Base-by-base conservation (phyloP, 2,113 vertebrate species). In the Hepsetus odoe region DNA sequence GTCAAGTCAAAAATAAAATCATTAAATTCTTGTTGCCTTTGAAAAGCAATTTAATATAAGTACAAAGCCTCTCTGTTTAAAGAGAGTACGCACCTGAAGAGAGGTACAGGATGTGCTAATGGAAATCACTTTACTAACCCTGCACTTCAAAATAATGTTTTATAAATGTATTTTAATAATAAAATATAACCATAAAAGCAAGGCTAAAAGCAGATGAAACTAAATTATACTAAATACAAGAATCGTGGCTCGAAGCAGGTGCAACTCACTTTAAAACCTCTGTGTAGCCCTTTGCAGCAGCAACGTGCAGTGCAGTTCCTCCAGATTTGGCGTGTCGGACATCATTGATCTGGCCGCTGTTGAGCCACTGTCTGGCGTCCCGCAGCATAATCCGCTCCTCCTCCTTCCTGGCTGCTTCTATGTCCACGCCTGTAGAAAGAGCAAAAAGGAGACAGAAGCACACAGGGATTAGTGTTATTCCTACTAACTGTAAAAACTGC, bases 251-350 rank as follows among this genome's bases (percentile, higher is more conserved):
- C 18, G 5, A 49, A 20, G 6, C 6, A 20, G 18, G 46, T 1
- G 20, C 5, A 49, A 90, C 97, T 94, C 94, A 99, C 98, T 99
- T 99, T 95, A 99, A 96, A 92, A 99, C 98, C 91, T 99, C 97
- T 0, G 95, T 91, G 85, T 99, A 99, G 82, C 97, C 97, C 90
- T 99, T 99, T 5, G 98, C 98, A 11, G 97, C 98, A 24, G 98
- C 96, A 14, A 99, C 98, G 3, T 99, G 98, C 71, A 99, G 95
- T 0, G 98, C 97, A 44, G 98, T 99, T 14, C 98, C 98, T 73
- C 98, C 98, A 5, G 97, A 99, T 81, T 99, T 99, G 42, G 95
- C 86, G 67, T 99, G 98, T 69, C 97, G 93, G 81, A 94, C 86
- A 66, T 99, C 98, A 80, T 91, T 95, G 85, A 99, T 98, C 69